A percentile compares a stretch with the other conserved stretches of the same genome.
These are phyloP conservation scores for Eubucco bourcierii DNA, from an alignment of 2,113 vertebrate species.

Conservation along the genomic window DNA sequence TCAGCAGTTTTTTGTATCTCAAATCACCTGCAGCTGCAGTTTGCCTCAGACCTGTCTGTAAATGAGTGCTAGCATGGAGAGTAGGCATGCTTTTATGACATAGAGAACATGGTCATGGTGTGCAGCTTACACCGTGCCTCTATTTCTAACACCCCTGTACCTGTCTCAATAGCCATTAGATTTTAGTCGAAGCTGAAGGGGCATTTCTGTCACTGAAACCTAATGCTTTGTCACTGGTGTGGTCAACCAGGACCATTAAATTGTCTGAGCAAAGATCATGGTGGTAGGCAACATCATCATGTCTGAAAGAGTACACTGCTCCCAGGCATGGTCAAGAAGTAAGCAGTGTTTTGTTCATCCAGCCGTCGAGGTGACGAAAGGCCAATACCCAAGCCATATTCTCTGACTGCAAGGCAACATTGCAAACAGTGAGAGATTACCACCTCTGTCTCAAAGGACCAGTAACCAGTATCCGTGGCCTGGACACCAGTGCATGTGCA, in stretches of 20 bases:
- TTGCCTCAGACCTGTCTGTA: neutral
- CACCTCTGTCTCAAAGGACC: neutral
- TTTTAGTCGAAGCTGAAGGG: neutral
- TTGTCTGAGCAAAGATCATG: neutral
- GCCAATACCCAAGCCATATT: neutral
- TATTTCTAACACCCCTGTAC: neutral
- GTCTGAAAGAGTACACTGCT: neutral
- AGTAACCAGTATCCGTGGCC: neutral
- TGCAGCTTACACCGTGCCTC: neutral
- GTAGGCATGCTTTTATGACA: neutral
- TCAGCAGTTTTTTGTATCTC: neutral
- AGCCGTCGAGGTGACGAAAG: neutral
- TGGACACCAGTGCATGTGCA: neutral
- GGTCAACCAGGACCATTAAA: neutral
- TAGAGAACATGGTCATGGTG: no score
- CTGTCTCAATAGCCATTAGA: neutral
- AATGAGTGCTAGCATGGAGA: neutral
- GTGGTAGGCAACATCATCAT: neutral
- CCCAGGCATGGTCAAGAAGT: neutral
- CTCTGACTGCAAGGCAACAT: neutral
- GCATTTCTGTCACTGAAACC: neutral
- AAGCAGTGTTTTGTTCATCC: neutral
- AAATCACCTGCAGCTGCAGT: neutral
- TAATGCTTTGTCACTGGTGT: neutral
- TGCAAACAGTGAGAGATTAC: neutral